Percentiles rank a stretch among this genome's conserved stretches.
These are phyloP conservation scores for Protobothrops mucrosquamatus DNA, from an alignment of 2,113 vertebrate genomes.

Conservation along the genomic window DNA sequence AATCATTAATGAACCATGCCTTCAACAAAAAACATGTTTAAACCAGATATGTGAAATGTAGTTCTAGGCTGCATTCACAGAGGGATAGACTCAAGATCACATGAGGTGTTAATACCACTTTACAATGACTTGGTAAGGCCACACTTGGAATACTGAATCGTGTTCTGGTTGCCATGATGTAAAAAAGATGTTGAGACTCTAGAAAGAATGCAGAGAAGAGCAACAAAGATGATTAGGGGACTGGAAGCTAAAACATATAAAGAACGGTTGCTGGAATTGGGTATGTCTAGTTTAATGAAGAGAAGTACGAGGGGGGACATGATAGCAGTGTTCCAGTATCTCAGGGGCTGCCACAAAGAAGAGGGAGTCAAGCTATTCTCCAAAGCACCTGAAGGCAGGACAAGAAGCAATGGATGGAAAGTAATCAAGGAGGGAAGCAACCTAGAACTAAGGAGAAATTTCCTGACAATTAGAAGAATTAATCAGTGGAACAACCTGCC, in stretches of 20 bases:
- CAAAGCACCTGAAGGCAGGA: neutral
- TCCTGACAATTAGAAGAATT: neutral
- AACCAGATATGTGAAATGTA: neutral
- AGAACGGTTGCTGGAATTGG: neutral
- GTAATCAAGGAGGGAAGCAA: neutral
- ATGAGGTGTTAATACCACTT: neutral
- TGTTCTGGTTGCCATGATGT: neutral
- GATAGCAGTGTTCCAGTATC: neutral
- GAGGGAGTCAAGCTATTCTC: neutral
- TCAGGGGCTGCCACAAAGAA: neutral
- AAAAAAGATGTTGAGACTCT: neutral
- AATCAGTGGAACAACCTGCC: neutral
- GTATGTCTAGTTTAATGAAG: neutral
- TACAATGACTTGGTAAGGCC: neutral
- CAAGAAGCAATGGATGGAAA: neutral
- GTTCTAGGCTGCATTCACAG: neutral
- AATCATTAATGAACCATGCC: neutral
- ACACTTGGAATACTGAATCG: neutral
- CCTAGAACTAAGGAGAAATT: neutral
- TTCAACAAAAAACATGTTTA: neutral
- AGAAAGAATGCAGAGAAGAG: neutral
- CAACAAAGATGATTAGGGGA: neutral
- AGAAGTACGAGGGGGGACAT: neutral
- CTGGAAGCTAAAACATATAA: neutral
- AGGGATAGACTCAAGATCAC: neutral